Base-by-base conservation (phyloP, 2,888 invertebrate genomes). In the Chironomus riparius region DNA sequence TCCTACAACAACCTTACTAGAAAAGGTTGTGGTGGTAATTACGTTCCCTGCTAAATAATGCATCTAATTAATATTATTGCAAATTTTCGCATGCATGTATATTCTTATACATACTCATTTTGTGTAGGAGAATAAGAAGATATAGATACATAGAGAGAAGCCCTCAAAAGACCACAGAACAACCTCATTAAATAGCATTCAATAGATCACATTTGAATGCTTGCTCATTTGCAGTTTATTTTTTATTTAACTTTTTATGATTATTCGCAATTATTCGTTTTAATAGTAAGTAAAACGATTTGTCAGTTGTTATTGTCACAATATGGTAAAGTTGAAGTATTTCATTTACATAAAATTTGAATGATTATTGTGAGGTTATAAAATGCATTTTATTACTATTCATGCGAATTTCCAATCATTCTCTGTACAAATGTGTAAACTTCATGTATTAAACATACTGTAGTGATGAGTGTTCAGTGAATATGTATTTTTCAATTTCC, bases 91-190 rank as follows among this genome's bases (percentile, higher is more conserved):
- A 65, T 12, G n/a, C 13, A 65, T 7, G 12, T 24, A 24, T 24
- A 65, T 22, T 12, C 10, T 38, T 62, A 1, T 24, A 13, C 65
- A 24, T 13, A 65, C 22, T 24, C 13, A 4, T 24, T 65, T 10
- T 3, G 21, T n/a, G 22, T 10, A 10, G 5, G 13, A 65, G 65
- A 38, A 38, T 12, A 24, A 6, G 65, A 18, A 3, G 18, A n/a
- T n/a, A 18, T n/a, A 56, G 56, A 56, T 3, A 18, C 56, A 47
- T 38, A 38, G 10, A 10, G 50, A 21, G 56, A 71, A 71, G 48
- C 50, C 71, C 71, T 71, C 71, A 71, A 71, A 24, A 28, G 56
- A 65, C 71, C 71, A 15, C 71, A 71, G 22, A 71, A 50, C 56
- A 71, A 47, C 71, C 71, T 71, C 71, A 50, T 28, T 70, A 65